Base-by-base conservation (phyloP, 2,797 vertebrate species). In the Smutsia temminckii region DNA sequence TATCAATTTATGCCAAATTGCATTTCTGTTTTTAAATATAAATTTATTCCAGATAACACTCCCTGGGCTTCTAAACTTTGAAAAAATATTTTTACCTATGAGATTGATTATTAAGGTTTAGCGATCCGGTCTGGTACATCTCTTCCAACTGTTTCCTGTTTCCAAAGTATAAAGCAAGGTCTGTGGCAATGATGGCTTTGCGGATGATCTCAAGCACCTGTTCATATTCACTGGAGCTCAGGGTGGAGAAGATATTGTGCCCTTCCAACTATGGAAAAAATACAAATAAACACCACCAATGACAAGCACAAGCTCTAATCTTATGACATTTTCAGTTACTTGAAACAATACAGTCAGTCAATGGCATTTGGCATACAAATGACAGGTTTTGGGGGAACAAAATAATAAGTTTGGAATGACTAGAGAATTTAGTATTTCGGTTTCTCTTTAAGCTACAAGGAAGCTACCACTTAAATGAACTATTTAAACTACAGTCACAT, bases 211-310 rank as follows among this genome's bases (percentile, higher is more conserved):
- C 99, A 53, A 99, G 98, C 96, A 99, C 99, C 98, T 99, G 99
- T 94, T 99, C 99, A 46, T 99, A 99, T 97, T 99, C 99, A 3
- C 98, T 99, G 99, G 99, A 99, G 98, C 98, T 99, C 99, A 99
- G 98, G 98, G 99, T 99, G 98, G 99, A 99, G 99, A 99, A 99
- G 99, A 99, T 99, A 99, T 99, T 99, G 99, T 99, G 99, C 98
- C 99, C 99, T 99, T 99, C 99, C 99, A 99, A 98, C 99, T 99
- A 99, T 98, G 98, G 99, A 99, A 99, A 99, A 99, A 98, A 99
- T 98, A 99, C 98, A 99, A 98, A 98, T 98, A 98, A 98, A 98
- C 64, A 40, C 59, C 68, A 98, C 98, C 98, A 99, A 98, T 99
- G 99, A 99, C 99, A 99, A 99, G 99, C 99, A 99, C 98, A 99